Percentiles rank a stretch among this genome's conserved stretches.
Conservation (phyloP, 2,113 vertebrate genomes). For the Dasypus novemcinctus region DNA sequence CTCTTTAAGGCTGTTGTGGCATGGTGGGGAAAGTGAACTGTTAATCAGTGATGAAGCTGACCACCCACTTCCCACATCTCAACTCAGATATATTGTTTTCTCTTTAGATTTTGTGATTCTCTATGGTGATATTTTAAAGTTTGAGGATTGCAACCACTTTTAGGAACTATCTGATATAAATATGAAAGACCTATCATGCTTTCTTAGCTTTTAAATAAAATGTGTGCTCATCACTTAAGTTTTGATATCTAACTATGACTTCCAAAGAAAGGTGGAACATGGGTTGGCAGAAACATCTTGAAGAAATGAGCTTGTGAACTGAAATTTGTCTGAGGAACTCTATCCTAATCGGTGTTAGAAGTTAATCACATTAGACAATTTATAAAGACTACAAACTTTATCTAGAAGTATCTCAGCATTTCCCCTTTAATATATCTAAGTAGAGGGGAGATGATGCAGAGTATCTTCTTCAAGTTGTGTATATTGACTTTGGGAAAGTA, state of each 20-base stretch:
- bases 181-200: slow-evolving; percentile 45
- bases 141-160: slow-evolving; percentile 19
- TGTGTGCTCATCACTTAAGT: slow-evolving; percentile 34
- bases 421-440: neutral
- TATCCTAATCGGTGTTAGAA: slow-evolving; percentile 1
- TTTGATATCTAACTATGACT: slow-evolving; percentile 28
- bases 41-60: neutral
- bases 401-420: neutral
- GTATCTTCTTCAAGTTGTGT: neutral
- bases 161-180: slow-evolving; percentile 29
- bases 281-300: slow-evolving; percentile 29
- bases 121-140: slow-evolving; percentile 2
- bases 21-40: neutral
- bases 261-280: slow-evolving; percentile 38
- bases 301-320: slow-evolving; percentile 3
- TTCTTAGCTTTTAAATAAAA: slow-evolving; percentile 63
- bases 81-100: neutral
- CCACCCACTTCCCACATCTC: neutral
- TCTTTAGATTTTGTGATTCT: neutral
- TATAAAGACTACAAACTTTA: neutral
- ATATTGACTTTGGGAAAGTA: neutral
- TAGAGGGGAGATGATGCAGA: neutral
- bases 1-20: neutral
- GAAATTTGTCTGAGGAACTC: slow-evolving; percentile 17
- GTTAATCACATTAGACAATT: neutral